Evolutionary conservation across 2,113 vertebrate species (phyloP).

Genomic region (Sebastes schlegelii): DNA sequence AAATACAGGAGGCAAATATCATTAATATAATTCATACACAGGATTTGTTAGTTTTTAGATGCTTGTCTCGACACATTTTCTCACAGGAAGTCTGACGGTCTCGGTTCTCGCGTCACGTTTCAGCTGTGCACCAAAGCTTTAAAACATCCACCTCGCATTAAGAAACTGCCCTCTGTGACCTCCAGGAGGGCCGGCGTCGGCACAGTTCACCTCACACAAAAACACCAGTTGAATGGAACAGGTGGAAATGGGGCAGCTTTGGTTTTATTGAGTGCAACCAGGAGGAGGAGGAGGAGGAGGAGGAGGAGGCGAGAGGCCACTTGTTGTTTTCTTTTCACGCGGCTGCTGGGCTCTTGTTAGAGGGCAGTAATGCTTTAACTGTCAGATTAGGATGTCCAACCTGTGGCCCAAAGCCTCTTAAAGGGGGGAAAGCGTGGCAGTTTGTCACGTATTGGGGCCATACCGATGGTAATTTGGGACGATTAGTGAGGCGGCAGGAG

Average conservation of each 20-base stretch:
- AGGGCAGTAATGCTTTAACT: slow-evolving; percentile 37
- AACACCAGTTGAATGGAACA: slow-evolving; percentile 52
- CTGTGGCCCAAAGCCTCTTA: slow-evolving; percentile 31
- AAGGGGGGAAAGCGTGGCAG: not conserved
- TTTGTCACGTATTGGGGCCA: slow-evolving; percentile 32
- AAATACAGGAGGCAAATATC: slow-evolving; percentile 5
- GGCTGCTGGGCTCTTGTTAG: slow-evolving; percentile 24
- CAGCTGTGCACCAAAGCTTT: slow-evolving; percentile 32
- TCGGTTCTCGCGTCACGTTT: slow-evolving; percentile 16
- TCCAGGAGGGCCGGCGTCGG: slow-evolving; percentile 15
- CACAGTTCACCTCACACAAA: slow-evolving; percentile 51
- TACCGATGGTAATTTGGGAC: slow-evolving; percentile 20
- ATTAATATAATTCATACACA: not conserved
- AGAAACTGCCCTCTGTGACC: slow-evolving; percentile 45
- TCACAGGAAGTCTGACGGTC: not conserved
- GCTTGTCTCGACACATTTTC: slow-evolving; percentile 37
- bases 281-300: not conserved
- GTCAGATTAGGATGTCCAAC: slow-evolving; percentile 51
- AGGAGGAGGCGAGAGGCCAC: slow-evolving; percentile 15
- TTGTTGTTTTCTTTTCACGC: slow-evolving; percentile 56
- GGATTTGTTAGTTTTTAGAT: slow-evolving; percentile 2
- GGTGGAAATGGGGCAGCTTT: slow-evolving; percentile 57
- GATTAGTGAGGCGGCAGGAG: slow-evolving; percentile 13
- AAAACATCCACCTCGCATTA: slow-evolving; percentile 7
- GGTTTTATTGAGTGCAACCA: slow-evolving; percentile 50